Conservation (phyloP, 2,888 invertebrate species). For the Hirtodrosophila alboralis region DNA sequence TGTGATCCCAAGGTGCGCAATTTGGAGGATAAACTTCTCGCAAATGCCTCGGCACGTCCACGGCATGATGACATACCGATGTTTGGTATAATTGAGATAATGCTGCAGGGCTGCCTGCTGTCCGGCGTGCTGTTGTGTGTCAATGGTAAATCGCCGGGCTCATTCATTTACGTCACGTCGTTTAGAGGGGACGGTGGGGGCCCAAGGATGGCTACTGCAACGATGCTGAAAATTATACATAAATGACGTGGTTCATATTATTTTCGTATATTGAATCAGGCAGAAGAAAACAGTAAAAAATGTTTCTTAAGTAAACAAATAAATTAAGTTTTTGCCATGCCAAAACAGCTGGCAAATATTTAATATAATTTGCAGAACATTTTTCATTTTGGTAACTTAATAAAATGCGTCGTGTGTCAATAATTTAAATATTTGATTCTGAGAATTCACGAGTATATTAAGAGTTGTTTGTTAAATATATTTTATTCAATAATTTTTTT, state of each 20-base stretch:
- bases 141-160: slow-evolving; percentile 82
- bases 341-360: slow-evolving; percentile 41
- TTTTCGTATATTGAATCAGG: slow-evolving; percentile 38
- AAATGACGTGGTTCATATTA: slow-evolving; percentile 34
- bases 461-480: neutral
- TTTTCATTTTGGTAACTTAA: slow-evolving; percentile 18
- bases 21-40: slow-evolving; percentile 90
- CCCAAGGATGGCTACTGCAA: slow-evolving; percentile 58
- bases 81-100: slow-evolving; percentile 88
- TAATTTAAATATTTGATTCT: slow-evolving; percentile 24
- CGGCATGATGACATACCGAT: slow-evolving; percentile 90
- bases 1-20: slow-evolving; percentile 89
- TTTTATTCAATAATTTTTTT: no score
- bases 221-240: slow-evolving; percentile 41
- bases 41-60: slow-evolving; percentile 92
- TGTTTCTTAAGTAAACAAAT: slow-evolving; percentile 62
- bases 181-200: slow-evolving; percentile 27
- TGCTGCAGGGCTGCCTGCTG: slow-evolving; percentile 87
- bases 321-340: slow-evolving; percentile 40
- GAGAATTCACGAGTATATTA: neutral
- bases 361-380: slow-evolving; percentile 30
- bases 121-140: slow-evolving; percentile 80
- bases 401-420: slow-evolving; percentile 34
- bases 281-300: slow-evolving; percentile 25
- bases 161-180: slow-evolving; percentile 83